Evolutionary conservation across 1,140 invertebrate genomes (phyloP).

Genomic region (Mya arenaria): DNA sequence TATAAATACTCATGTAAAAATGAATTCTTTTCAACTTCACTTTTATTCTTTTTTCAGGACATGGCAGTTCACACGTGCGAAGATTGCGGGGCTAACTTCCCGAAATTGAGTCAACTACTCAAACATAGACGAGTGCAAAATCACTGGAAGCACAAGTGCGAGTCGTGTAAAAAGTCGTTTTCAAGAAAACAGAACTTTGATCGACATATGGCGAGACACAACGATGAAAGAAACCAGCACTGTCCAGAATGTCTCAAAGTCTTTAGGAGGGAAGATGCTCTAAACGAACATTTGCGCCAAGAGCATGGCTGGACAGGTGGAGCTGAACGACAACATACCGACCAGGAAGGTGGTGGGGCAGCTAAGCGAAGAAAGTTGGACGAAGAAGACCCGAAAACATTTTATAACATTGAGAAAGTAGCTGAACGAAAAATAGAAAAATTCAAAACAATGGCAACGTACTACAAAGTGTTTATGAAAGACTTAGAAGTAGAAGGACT

Average conservation of each 20-base stretch:
- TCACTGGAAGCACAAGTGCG: conserved; percentile 3
- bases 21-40: no score
- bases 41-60: no score
- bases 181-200: conserved; percentile 1
- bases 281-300: conserved; percentile 4
- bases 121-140: background rate
- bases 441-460: conserved; percentile 4
- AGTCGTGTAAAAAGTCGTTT: conserved; percentile 3
- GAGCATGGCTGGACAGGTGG: background rate
- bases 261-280: conserved; percentile 7
- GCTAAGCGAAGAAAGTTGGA: conserved; percentile 2
- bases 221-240: conserved; percentile 9
- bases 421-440: conserved; percentile 19
- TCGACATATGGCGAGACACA: background rate
- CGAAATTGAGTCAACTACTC: background rate
- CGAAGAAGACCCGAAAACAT: background rate
- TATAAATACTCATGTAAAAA: no score
- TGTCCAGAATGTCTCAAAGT: conserved; percentile 20
- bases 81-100: background rate
- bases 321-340: background rate
- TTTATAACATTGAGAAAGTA: conserved; percentile 20
- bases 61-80: no score
- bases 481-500: conserved; percentile 24
- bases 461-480: conserved; percentile 12
- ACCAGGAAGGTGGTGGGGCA: background rate